Evolutionary conservation across 2,113 vertebrate species (phyloP), one percentile per base, ranked within the genome.

Genomic region (Nannospalax galili): DNA sequence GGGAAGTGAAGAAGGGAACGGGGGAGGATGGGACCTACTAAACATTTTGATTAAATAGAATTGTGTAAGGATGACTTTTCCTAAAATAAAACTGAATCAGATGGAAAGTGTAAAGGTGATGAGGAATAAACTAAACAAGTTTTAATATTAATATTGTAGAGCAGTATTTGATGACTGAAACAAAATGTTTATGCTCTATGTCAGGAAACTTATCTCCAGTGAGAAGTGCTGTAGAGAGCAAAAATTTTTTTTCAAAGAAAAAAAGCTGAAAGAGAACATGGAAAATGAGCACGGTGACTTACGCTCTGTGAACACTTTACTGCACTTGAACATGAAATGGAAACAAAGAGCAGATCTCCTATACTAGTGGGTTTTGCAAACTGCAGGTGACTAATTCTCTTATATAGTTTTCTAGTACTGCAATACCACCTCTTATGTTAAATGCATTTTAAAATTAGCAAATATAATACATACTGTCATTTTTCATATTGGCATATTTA

Each of bases 251-350:
- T 70, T 52, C 48, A 52, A 52, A 52, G 48, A 42, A 75, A 56
- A 86, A 77, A 95, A 67, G 35, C 48, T 91, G 60, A 87, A 74
- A 48, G 64, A 62, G 86, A 92, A 94, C 52, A 84, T 82, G 96
- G 96, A 91, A 96, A 97, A 96, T 84, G 84, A 96, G 75, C 84
- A 37, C 0, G 45, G 24, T 2, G n/a, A 37, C 80, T 93, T 78
- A 42, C 52, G 95, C 82, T 93, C 69, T 60, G 67, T 69, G 95
- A 97, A 96, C 80, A 95, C 35, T 92, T 95, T 69, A 40, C 48
- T 73, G 75, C 69, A 67, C 69, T 93, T 88, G 84, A 95, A 58
- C 48, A 62, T 73, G 40, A 94, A 80, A 84, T 9, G 35, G 67
- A 84, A n/a, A 56, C 35, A 37, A 64, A 81, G 84, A 80, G 32